These are phyloP conservation scores for Timema cristinae DNA, from an alignment of 2,888 invertebrate genomes.

Conservation along the genomic window DNA sequence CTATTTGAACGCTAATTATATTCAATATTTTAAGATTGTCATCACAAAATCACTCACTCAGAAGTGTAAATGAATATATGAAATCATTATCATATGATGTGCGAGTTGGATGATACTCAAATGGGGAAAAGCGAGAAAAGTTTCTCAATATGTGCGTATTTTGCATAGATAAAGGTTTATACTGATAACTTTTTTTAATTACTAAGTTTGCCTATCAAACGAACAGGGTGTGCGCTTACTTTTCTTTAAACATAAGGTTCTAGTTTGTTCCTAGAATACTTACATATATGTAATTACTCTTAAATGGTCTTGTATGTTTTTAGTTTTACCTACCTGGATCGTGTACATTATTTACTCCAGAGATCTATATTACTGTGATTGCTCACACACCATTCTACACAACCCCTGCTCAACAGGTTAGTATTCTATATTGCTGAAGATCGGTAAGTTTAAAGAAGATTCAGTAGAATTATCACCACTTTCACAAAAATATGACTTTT, in stretches of 20 bases:
- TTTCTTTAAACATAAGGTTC: not conserved
- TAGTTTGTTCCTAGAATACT: conserved; percentile 1
- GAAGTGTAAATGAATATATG: not conserved
- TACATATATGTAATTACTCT: not conserved
- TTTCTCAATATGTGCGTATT: too few relatives aligned
- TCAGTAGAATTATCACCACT: not conserved
- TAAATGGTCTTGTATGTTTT: conserved; percentile 35
- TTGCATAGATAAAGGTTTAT: too few relatives aligned
- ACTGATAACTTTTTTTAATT: too few relatives aligned
- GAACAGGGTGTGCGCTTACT: not conserved
- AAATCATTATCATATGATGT: too few relatives aligned
- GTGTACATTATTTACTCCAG: conserved; percentile 56
- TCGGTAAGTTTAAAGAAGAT: not conserved
- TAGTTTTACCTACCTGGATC: conserved; percentile 69
- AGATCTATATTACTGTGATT: conserved; percentile 69
- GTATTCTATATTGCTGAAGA: conserved; percentile 13
- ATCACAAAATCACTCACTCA: not conserved
- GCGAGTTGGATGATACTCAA: too few relatives aligned
- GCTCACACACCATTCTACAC: conserved; percentile 71
- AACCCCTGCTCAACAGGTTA: conserved; percentile 63
- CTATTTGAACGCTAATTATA: too few relatives aligned
- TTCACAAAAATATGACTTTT: too few relatives aligned
- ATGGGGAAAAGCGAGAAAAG: too few relatives aligned
- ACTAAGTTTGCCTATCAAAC: too few relatives aligned
- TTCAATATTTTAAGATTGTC: too few relatives aligned